Evolutionary conservation across 2,888 invertebrate genomes (phyloP).

Genomic region (Diabrotica balteata): DNA sequence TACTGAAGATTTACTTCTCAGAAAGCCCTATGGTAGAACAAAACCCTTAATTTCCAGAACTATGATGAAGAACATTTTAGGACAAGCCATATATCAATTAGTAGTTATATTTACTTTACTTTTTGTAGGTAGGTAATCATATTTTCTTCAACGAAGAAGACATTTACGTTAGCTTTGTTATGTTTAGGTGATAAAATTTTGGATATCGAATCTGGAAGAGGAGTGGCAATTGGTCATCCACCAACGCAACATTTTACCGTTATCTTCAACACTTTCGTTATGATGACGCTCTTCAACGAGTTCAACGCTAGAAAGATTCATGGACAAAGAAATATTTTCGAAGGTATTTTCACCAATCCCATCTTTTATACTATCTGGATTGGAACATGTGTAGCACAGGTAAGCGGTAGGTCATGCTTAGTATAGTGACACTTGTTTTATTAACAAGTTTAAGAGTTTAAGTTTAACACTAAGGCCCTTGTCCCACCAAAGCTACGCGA

Average conservation of each 20-base stretch:
- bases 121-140: slow-evolving; percentile 80
- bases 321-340: slow-evolving; percentile 97
- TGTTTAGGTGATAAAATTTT: slow-evolving; percentile 80
- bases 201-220: slow-evolving; percentile 92
- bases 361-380: slow-evolving; percentile 94
- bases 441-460: too few relatives aligned
- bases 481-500: too few relatives aligned
- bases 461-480: too few relatives aligned
- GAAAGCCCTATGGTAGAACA: slow-evolving; percentile 97
- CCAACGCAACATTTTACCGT: slow-evolving; percentile 98
- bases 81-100: slow-evolving; percentile 96
- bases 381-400: slow-evolving; percentile 92
- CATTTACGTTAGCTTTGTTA: background rate
- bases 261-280: slow-evolving; percentile 99
- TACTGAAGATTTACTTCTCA: slow-evolving; percentile 86
- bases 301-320: slow-evolving; percentile 99
- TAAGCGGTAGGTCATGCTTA: slow-evolving; percentile 53
- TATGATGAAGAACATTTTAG: slow-evolving; percentile 99
- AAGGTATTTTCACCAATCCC: slow-evolving; percentile 96
- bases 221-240: slow-evolving; percentile 75
- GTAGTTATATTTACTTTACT: slow-evolving; percentile 91
- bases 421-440: too few relatives aligned
- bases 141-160: too few relatives aligned
- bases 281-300: slow-evolving; percentile 99
- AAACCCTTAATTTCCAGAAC: slow-evolving; percentile 97